Evolutionary conservation across 2,797 vertebrate genomes (phyloP).

Genomic region (Pristis pectinata): DNA sequence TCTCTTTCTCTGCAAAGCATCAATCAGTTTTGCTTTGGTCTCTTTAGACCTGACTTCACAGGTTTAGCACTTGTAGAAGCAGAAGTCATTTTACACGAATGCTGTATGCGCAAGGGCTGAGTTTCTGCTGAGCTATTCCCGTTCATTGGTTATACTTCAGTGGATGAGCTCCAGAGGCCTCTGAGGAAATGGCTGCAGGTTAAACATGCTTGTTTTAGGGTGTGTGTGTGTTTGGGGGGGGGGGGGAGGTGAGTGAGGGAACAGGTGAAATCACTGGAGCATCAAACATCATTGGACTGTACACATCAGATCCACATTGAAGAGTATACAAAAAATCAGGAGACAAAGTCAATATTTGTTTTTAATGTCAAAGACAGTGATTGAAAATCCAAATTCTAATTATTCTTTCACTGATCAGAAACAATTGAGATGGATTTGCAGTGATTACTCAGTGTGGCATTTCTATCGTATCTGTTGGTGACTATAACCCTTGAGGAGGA

Average conservation of each 20-base stretch:
- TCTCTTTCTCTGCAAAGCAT: neutral
- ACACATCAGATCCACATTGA: neutral
- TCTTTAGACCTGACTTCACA: neutral
- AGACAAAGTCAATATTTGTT: neutral
- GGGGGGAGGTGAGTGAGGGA: too few relatives aligned
- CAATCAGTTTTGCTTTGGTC: neutral
- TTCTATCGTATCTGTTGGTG: neutral
- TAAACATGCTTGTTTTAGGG: neutral
- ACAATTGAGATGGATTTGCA: neutral
- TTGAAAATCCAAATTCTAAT: neutral
- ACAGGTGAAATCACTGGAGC: neutral
- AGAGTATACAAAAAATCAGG: neutral
- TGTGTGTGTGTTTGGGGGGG: too few relatives aligned
- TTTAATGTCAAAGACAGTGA: neutral
- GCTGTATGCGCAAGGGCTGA: rapidly evolving
- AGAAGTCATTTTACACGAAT: neutral
- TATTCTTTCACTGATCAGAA: neutral
- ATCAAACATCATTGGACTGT: neutral
- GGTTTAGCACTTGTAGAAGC: neutral
- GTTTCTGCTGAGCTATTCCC: neutral
- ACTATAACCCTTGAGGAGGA: neutral
- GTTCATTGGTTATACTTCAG: neutral
- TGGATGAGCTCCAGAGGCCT: neutral
- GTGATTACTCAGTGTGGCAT: neutral
- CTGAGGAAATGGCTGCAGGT: neutral